Percentiles rank a stretch among this genome's conserved stretches.
phyloP scores from a whole-genome alignment of 2,797 vertebrate species.

The Microctenopoma lineatum region DNA sequence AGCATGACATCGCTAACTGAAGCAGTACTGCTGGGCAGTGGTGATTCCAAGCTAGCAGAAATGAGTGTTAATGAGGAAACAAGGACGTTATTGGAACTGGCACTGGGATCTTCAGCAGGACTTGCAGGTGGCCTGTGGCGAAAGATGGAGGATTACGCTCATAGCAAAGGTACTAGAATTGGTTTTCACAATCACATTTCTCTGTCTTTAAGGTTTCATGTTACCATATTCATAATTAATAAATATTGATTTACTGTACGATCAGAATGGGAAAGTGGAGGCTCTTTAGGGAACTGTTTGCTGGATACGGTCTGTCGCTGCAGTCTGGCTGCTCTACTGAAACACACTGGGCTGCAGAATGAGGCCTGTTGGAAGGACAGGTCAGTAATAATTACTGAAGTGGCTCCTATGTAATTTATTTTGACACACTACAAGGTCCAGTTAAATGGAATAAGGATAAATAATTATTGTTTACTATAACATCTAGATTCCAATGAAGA shows the following conservation, averaged over 20 bases:
- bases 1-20: constrained; percentile 82
- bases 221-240: constrained; percentile 24
- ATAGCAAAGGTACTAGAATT: constrained; percentile 75
- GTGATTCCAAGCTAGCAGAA: constrained; percentile 78
- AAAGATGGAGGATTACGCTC: constrained; percentile 85
- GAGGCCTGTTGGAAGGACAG: constrained; percentile 82
- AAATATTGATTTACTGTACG: constrained; percentile 39
- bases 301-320: constrained; percentile 84
- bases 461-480: background rate
- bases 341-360: constrained; percentile 84
- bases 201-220: background rate
- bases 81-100: constrained; percentile 81
- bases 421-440: background rate
- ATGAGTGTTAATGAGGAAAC: constrained; percentile 80
- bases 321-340: constrained; percentile 85
- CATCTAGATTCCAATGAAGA: background rate
- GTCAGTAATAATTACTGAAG: constrained; percentile 60
- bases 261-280: constrained; percentile 84
- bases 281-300: constrained; percentile 76
- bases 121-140: constrained; percentile 80
- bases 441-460: background rate
- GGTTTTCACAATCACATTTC: background rate
- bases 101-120: constrained; percentile 80
- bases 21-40: constrained; percentile 78
- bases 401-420: background rate